A percentile compares a stretch with the other conserved stretches of the same genome.
Conservation (phyloP, 2,113 vertebrate species). For the Meriones unguiculatus region DNA sequence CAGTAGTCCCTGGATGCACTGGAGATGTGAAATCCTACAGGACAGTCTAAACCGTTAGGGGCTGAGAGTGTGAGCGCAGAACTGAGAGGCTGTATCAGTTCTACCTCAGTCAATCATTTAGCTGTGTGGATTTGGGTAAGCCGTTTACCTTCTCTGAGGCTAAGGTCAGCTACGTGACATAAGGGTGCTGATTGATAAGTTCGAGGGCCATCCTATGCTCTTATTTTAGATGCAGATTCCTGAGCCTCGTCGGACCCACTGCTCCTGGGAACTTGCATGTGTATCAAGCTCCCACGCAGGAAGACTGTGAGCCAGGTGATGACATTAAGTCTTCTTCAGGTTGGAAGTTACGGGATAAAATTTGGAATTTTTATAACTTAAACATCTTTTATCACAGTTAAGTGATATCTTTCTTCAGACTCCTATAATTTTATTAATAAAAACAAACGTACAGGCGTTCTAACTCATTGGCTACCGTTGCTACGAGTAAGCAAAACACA, state of each 20-base stretch:
- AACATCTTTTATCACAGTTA: background rate
- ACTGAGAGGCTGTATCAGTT: background rate
- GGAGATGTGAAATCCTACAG: background rate
- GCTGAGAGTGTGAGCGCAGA: background rate
- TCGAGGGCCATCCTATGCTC: constrained; percentile 36
- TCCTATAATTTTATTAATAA: constrained; percentile 45
- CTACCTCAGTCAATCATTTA: background rate
- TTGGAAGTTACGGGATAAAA: constrained; percentile 19
- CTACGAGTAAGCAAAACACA: constrained; percentile 5
- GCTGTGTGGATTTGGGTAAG: background rate
- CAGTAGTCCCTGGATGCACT: background rate
- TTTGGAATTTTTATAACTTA: constrained; percentile 16
- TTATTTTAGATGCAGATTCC: constrained; percentile 31
- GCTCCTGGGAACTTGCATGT: background rate
- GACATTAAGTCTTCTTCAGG: background rate
- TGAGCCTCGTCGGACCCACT: background rate
- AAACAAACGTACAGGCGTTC: constrained; percentile 29
- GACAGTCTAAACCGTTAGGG: background rate
- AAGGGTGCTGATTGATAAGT: background rate
- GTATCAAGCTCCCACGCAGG: background rate
- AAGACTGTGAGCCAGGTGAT: background rate
- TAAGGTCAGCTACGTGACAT: background rate
- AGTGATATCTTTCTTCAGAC: constrained; percentile 25
- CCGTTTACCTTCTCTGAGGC: background rate
- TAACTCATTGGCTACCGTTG: constrained; percentile 5